These are phyloP conservation scores for Orchestia grillus DNA, from an alignment of 1,140 invertebrate genomes.

Conservation along the genomic window DNA sequence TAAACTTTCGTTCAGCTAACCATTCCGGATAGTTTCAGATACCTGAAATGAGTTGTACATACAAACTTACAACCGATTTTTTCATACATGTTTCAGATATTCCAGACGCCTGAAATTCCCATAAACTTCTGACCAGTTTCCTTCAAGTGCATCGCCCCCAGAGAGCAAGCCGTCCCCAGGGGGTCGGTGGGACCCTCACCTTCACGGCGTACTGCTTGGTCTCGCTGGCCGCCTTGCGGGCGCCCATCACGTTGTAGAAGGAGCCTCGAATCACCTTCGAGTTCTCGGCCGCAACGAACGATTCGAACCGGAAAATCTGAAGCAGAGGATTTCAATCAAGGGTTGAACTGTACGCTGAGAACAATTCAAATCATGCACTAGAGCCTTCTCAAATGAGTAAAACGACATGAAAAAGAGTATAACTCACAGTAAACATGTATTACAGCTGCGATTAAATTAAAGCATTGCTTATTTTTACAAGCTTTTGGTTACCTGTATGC, in stretches of 20 bases:
- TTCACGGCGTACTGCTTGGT: conserved; percentile 1
- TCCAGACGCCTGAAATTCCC: no score
- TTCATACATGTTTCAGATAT: no score
- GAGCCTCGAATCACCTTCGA: not conserved
- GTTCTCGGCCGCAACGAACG: not conserved
- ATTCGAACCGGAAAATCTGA: conserved; percentile 4
- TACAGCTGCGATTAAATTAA: not conserved
- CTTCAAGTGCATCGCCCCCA: no score
- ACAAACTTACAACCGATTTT: no score
- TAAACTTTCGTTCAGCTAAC: no score
- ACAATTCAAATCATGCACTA: no score
- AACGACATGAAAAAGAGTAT: not conserved
- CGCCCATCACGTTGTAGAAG: conserved; percentile 2
- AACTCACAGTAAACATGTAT: not conserved
- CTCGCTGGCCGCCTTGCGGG: not conserved
- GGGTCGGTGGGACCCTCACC: not conserved
- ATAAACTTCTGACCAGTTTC: no score
- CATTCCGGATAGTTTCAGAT: no score
- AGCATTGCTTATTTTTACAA: no score
- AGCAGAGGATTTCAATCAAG: not conserved
- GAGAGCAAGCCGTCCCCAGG: not conserved
- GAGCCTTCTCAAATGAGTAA: not conserved
- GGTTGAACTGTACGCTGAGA: not conserved
- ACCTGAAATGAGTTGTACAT: no score
- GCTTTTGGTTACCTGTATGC: no score